These are phyloP conservation scores for Chiloscyllium punctatum DNA, from an alignment of 2,797 vertebrate genomes.

Conservation along the genomic window DNA sequence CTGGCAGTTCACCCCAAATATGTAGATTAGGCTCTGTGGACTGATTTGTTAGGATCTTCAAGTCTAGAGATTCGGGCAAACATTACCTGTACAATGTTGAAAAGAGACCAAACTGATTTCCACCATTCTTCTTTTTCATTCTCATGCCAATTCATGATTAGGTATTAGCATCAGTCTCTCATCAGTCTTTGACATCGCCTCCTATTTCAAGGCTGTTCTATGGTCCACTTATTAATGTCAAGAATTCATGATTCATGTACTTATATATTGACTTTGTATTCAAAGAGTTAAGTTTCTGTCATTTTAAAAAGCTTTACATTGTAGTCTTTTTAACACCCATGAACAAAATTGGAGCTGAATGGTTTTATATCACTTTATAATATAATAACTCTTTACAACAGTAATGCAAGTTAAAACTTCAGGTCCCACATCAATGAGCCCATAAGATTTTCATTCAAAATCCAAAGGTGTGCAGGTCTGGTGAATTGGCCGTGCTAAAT, in stretches of 20 bases:
- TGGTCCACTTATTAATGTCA: too few relatives aligned
- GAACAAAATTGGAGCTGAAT: neutral
- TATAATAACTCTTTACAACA: neutral
- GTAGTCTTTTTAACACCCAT: neutral
- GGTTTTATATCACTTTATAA: neutral
- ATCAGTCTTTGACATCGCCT: neutral
- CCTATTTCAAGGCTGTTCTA: neutral
- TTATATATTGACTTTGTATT: neutral
- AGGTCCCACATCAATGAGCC: neutral
- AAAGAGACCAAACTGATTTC: neutral
- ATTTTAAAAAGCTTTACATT: neutral
- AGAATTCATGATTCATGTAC: neutral
- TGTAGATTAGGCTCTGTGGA: neutral
- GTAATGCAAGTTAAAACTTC: neutral
- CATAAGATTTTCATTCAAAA: neutral
- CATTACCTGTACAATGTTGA: neutral
- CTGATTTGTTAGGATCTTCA: neutral
- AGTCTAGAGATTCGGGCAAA: neutral
- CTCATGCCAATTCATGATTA: neutral
- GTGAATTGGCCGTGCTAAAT: too few relatives aligned
- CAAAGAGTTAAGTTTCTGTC: neutral
- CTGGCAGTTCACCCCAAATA: neutral
- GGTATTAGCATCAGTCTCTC: neutral
- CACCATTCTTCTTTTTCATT: neutral
- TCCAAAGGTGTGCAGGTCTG: too few relatives aligned